Conservation (phyloP, 2,113 vertebrate species). For the Notarius lentiginosus region DNA sequence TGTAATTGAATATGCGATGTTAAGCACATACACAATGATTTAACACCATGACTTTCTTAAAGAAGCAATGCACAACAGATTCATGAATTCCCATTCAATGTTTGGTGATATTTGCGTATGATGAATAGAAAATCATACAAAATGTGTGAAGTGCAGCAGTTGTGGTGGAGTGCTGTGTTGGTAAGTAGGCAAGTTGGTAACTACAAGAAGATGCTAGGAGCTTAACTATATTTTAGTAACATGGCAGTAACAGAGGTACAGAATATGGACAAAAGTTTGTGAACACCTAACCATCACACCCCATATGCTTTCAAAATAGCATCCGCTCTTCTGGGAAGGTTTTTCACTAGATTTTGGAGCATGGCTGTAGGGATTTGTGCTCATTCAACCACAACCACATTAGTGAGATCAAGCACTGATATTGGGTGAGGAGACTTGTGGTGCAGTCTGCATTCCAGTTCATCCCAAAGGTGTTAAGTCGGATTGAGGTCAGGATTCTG, state of each 20-base stretch:
- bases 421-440: neutral
- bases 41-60: neutral
- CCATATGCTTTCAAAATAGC: neutral
- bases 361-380: neutral
- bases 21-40: neutral
- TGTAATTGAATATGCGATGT: conserved; percentile 3
- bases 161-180: neutral
- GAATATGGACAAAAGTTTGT: neutral
- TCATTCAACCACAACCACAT: neutral
- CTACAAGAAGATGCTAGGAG: neutral
- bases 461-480: neutral
- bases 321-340: neutral
- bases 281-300: neutral
- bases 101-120: conserved; percentile 3
- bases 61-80: neutral
- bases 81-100: neutral
- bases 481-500: neutral
- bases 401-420: neutral
- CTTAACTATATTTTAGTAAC: neutral
- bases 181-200: neutral
- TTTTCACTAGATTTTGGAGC: neutral
- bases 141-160: neutral
- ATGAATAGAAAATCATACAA: neutral
- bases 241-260: neutral
- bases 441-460: neutral